Conservation (phyloP, 2,888 invertebrate species). For the Heteropelma amictum region DNA sequence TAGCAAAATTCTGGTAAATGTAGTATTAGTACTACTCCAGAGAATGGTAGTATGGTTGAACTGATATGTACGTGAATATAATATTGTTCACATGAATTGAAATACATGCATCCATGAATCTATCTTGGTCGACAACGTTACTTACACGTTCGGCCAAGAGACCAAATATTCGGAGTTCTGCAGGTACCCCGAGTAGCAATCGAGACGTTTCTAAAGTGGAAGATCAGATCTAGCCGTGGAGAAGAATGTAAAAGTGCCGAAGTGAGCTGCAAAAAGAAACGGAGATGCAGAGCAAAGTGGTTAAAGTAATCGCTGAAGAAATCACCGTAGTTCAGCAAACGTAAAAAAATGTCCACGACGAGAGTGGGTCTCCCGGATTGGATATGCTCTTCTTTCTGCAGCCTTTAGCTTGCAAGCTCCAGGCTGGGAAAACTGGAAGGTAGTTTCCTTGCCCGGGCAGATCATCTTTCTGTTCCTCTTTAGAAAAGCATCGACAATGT, state of each 20-base stretch:
- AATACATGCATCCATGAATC: conserved; percentile 5
- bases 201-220: conserved; percentile 34
- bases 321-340: conserved; percentile 48
- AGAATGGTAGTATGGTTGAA: conserved; percentile 18
- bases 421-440: conserved; percentile 12
- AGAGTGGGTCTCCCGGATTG: conserved; percentile 28
- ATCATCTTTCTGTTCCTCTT: conserved; percentile 44
- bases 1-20: too few relatives aligned
- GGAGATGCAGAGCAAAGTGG: conserved; percentile 33
- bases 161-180: conserved; percentile 40
- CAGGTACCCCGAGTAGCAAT: conserved; percentile 33
- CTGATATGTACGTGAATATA: not conserved
- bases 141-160: conserved; percentile 33
- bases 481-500: conserved; percentile 38
- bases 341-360: conserved; percentile 40
- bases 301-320: conserved; percentile 52
- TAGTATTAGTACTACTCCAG: conserved; percentile 11
- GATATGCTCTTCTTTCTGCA: conserved; percentile 22
- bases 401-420: conserved; percentile 11
- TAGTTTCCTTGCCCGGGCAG: conserved; percentile 19
- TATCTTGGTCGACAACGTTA: conserved; percentile 29
- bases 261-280: conserved; percentile 3
- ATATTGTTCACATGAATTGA: not conserved
- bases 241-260: conserved; percentile 24
- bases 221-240: conserved; percentile 16